Evolutionary conservation across 2,113 vertebrate species (phyloP).

Genomic region (Gopherus evgoodei): DNA sequence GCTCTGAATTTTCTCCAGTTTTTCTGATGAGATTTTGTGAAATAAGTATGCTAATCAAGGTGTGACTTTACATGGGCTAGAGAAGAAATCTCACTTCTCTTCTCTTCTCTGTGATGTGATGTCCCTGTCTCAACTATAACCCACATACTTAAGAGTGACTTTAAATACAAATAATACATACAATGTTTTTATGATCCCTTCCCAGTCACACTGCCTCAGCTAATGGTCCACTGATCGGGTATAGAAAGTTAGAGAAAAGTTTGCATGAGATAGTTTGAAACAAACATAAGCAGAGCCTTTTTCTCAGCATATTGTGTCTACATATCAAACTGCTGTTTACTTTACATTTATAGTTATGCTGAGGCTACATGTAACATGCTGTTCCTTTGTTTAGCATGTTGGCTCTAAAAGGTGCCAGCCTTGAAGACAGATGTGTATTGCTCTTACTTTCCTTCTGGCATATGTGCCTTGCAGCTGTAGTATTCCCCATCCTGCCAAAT

Average conservation of each 20-base stretch:
- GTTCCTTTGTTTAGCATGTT: slow-evolving; percentile 60
- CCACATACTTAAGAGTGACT: accelerated
- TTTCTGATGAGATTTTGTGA: not conserved
- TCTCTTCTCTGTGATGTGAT: not conserved
- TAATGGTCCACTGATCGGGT: not conserved
- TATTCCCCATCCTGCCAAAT: slow-evolving; percentile 12
- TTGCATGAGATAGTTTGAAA: slow-evolving; percentile 31
- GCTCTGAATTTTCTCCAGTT: not conserved
- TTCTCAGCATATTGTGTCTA: not conserved
- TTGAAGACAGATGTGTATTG: slow-evolving; percentile 20
- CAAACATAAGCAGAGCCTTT: slow-evolving; percentile 14
- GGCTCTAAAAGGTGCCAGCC: slow-evolving; percentile 11
- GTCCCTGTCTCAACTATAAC: not conserved
- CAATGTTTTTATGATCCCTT: accelerated
- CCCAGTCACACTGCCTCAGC: accelerated
- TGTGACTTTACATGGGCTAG: not conserved
- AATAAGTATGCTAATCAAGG: not conserved
- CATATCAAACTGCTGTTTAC: not conserved
- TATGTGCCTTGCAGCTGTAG: not conserved
- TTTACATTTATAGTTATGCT: slow-evolving; percentile 54
- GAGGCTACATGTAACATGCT: slow-evolving; percentile 19
- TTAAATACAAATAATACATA: accelerated
- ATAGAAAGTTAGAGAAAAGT: slow-evolving; percentile 26
- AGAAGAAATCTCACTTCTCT: not conserved
- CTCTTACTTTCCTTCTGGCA: not conserved